Conservation (phyloP, 2,113 vertebrate genomes). For the Conger conger region DNA sequence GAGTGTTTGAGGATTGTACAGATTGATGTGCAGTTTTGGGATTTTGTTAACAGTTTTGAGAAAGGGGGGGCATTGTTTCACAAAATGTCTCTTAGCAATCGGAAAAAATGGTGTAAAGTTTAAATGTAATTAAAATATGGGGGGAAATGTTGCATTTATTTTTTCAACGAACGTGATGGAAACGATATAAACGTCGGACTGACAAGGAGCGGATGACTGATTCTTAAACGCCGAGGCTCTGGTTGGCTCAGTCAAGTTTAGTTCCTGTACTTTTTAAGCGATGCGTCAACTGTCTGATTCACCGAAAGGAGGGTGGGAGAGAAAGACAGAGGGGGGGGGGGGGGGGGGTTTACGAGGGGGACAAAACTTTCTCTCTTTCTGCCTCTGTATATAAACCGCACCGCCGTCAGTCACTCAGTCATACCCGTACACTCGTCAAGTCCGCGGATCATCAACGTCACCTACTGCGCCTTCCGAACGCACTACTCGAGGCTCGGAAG, state of each 20-base stretch:
- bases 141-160: neutral
- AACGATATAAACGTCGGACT: neutral
- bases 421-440: constrained; percentile 59
- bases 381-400: constrained; percentile 64
- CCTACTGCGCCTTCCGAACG: constrained; percentile 7
- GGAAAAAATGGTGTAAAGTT: neutral
- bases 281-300: constrained; percentile 71
- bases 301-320: constrained; percentile 49
- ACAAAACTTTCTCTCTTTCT: constrained; percentile 39
- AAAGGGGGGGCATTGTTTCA: too few species aligned
- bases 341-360: constrained; percentile 49
- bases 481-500: neutral
- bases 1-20: too few species aligned
- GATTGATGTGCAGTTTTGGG: too few species aligned
- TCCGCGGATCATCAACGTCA: constrained; percentile 49
- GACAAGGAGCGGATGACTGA: neutral
- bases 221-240: constrained; percentile 15
- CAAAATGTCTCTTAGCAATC: too few species aligned
- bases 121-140: constrained; percentile 1
- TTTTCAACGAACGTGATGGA: neutral
- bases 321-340: constrained; percentile 44
- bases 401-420: constrained; percentile 65
- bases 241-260: constrained; percentile 25
- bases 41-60: too few species aligned
- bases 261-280: constrained; percentile 39